Evolutionary conservation across 2,888 invertebrate species (phyloP).

Genomic region (Pandemis heparana): DNA sequence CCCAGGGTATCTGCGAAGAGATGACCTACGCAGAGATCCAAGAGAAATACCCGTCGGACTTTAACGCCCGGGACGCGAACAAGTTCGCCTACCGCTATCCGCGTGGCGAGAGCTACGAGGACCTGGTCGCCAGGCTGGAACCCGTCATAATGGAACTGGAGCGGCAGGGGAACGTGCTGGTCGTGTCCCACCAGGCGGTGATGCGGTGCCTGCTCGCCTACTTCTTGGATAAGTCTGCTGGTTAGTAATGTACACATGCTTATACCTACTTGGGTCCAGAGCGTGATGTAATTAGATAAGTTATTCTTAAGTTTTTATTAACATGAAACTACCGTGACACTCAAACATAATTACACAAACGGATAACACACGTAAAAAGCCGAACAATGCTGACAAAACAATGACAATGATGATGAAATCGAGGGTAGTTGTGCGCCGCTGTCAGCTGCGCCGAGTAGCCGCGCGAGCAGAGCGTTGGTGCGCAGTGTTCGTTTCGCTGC

Average conservation of each 20-base stretch:
- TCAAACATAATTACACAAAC: no score
- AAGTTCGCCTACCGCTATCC: conserved; percentile 98
- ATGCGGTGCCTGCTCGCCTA: conserved; percentile 98
- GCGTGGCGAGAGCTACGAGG: conserved; percentile 98
- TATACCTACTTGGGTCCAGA: no score
- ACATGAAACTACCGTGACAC: no score
- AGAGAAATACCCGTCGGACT: conserved; percentile 97
- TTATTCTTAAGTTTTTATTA: no score
- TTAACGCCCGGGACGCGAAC: conserved; percentile 97
- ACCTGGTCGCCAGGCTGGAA: conserved; percentile 98
- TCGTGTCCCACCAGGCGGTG: conserved; percentile 99
- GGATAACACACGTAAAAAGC: no score
- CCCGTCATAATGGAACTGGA: conserved; percentile 99
- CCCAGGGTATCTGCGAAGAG: conserved; percentile 98
- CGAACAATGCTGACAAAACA: no score
- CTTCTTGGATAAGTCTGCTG: conserved; percentile 97
- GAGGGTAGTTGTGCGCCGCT: no score
- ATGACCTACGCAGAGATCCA: conserved; percentile 99
- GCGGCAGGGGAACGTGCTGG: conserved; percentile 97
- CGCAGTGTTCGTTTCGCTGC: no score
- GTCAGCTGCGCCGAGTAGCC: no score
- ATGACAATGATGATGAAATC: no score
- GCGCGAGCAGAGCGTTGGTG: no score
- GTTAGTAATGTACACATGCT: conserved; percentile 68
- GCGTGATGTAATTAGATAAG: no score